Base-by-base conservation (phyloP, 1,140 invertebrate genomes). In the Bombyx mori region DNA sequence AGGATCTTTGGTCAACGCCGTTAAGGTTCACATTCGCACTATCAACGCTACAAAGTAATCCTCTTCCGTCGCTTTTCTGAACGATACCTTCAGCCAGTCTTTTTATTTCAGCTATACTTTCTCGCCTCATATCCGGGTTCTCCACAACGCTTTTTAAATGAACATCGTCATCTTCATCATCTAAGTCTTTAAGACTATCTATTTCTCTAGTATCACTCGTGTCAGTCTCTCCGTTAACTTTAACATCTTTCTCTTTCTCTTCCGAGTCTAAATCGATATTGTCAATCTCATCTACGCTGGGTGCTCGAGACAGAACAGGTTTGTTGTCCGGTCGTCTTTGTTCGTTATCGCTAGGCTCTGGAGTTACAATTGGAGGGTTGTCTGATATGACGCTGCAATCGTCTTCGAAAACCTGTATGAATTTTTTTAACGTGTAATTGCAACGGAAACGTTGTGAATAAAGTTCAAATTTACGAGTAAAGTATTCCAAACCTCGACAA, bases 311-410 rank as follows among this genome's bases (percentile, higher is more conserved):
- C 7, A 82, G 57, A 6, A 83, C 65, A 47, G 80, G 81, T 60
- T 88, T 86, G 9, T 63, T 57, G n/a, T 86, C 83, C 35, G 66
- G 65, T 61, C 69, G 81, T 60, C 79, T 81, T 56, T 86, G 85
- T 59, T 89, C 86, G 10, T 64, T 80, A 45, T 88, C 84, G 60
- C 81, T 88, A 0, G 79, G 82, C 63, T 87, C 84, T 5, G 88
- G 86, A 35, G 88, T 88, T 10, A 89, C 79, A 0, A 89, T 65
- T 46, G 88, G 88, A 56, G 88, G 86, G 62, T 90, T 89, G 54
- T 89, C 86, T 49, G 88, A 89, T 75, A 89, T 85, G 10, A 89
- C 88, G 58, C 90, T 90, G 57, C 87, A 88, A 58, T 89, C 88
- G 57, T 91, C 90, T 84, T 90, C 90, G 56, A 90, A 90, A 43